These are phyloP conservation scores for Sycophila sp. DNA, from an alignment of 1,140 invertebrate species.

Conservation along the genomic window DNA sequence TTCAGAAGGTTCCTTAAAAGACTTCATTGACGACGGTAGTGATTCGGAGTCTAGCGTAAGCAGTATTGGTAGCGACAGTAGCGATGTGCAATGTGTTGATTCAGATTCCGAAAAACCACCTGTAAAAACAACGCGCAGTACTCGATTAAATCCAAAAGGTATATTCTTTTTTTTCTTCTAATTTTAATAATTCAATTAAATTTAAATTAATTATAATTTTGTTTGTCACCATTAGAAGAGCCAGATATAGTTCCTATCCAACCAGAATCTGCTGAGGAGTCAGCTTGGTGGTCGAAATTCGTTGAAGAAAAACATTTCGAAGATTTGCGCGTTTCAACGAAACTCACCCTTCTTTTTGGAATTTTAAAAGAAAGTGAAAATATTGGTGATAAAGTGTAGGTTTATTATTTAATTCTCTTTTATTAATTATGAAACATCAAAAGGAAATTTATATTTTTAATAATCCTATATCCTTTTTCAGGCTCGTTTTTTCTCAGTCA, in stretches of 20 bases:
- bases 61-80: conserved; percentile 33
- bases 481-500: too few relatives aligned
- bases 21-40: conserved; percentile 80
- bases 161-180: conserved; percentile 7
- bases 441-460: too few relatives aligned
- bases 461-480: too few relatives aligned
- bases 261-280: conserved; percentile 39
- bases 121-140: conserved; percentile 58
- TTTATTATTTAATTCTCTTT: too few relatives aligned
- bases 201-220: not conserved
- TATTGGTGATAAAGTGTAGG: too few relatives aligned
- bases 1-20: conserved; percentile 79
- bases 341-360: too few relatives aligned
- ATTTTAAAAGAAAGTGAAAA: too few relatives aligned
- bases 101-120: conserved; percentile 50
- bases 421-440: not conserved
- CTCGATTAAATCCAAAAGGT: conserved; percentile 66
- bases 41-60: conserved; percentile 38
- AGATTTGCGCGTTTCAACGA: too few relatives aligned
- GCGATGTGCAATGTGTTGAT: conserved; percentile 45
- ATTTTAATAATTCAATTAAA: not conserved
- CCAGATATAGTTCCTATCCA: conserved; percentile 25
- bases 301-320: conserved; percentile 66
- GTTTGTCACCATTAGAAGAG: not conserved
- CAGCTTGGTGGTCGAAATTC: conserved; percentile 68